Evolutionary conservation across 92 coral and sea anemone genomes (phyloP), one percentile per base, ranked within the genome.

Genomic region (Zoanthus gigantus): DNA sequence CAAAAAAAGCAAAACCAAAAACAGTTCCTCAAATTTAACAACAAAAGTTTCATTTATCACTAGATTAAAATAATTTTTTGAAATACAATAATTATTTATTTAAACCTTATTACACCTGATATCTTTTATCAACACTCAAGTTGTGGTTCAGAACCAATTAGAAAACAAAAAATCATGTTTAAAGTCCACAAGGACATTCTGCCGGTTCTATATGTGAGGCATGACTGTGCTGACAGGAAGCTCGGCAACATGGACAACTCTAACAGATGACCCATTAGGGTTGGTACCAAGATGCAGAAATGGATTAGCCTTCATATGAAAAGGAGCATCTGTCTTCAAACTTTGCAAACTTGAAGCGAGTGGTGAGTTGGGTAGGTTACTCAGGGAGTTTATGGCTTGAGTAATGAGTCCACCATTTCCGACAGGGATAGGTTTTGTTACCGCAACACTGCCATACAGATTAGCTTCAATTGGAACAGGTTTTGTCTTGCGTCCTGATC

Each of bases 191-290:
- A 4, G 23, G 71, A 65, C 75, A 66, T 1, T 28, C 10, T 37
- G 2, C 52, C 44, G 13, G 18, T 9, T 15, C 44, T 69, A 81
- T 11, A 81, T 45, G 71, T 18, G 85, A 12, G 85, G 85, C 17
- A 81, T 29, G 28, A 47, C 50, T 46, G 85, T 47, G 85, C 75
- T 81, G 7, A 81, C 85, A 12, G 85, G 85, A 13, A 81, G 74
- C 45, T 81, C 85, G 18, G 85, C 85, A 16, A 81, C 85, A 13
- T 81, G 85, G 46, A 81, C 85, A 81, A 81, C 85, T 54, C 85
- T 73, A 47, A 81, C 85, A 23, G 76, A 63, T 48, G 85, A 81
- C 29, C 85, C 85, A 67, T 81, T 74, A 44, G 74, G 76, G 52
- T 67, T 81, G 12, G 85, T 12, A 9, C 85, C 85, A 81, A 81